These are phyloP conservation scores for Colaptes auratus DNA, from an alignment of 2,113 vertebrate species.

Conservation along the genomic window DNA sequence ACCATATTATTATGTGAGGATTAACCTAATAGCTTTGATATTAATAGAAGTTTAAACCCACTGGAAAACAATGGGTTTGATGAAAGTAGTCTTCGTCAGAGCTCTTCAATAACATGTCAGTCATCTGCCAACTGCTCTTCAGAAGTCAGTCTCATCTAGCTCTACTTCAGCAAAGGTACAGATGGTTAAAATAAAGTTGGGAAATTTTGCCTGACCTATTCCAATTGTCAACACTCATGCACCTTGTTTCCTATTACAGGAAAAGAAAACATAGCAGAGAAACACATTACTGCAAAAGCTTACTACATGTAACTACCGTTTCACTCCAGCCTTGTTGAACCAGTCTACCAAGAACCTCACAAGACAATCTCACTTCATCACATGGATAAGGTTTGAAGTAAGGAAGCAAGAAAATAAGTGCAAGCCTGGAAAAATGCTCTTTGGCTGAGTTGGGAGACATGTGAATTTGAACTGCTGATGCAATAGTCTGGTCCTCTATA, in stretches of 20 bases:
- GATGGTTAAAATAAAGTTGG: neutral
- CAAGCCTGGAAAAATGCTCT: neutral
- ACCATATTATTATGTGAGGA: neutral
- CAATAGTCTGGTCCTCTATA: neutral
- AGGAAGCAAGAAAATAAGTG: neutral
- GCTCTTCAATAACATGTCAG: neutral
- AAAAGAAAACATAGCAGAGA: neutral
- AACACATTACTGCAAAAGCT: neutral
- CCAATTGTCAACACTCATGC: neutral
- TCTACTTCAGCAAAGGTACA: neutral
- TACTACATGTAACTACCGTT: neutral
- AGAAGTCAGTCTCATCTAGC: neutral
- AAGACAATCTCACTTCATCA: neutral
- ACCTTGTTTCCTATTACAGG: neutral
- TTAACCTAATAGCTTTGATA: slow-evolving; percentile 22
- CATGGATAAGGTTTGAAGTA: neutral
- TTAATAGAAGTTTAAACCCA: neutral
- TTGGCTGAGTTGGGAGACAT: neutral
- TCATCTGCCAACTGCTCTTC: neutral
- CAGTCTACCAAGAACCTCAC: neutral
- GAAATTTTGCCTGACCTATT: neutral
- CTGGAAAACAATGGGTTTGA: neutral
- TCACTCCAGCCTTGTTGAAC: neutral
- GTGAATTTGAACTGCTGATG: neutral
- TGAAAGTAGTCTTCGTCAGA: neutral